Evolutionary conservation across 2,113 vertebrate genomes (phyloP), one percentile per base, ranked within the genome.

Genomic region (Nesogale talazaci): DNA sequence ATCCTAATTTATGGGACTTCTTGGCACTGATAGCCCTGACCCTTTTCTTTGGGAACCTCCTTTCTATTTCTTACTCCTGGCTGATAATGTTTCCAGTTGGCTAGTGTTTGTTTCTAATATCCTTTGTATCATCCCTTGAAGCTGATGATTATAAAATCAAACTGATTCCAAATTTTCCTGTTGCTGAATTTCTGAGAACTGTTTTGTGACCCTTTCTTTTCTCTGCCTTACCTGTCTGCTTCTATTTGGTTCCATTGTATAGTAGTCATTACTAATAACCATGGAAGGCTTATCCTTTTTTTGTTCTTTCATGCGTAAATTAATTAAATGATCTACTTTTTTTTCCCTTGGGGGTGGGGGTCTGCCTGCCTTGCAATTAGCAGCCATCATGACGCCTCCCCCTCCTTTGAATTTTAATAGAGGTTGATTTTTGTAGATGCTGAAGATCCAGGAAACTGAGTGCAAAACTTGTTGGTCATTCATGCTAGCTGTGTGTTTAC

Each of bases 211-310:
- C 10, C 79, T 38, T 61, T 92, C 69, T 61, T 94, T 91, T 87
- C 81, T 86, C 79, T 88, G 3, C 42, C 29, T 25, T 94, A 89
- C 84, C 52, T 92, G 69, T 82, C 93, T 70, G 38, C 81, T 94
- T 93, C 92, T 59, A 91, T 82, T 94, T 91, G 90, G 82, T 86
- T 91, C 87, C 42, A 22, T 59, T 57, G 87, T 92, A 88, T 92
- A 87, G 94, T 46, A 92, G 89, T 95, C 72, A 95, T 94, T 89
- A 94, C 87, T 92, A 95, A 91, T 87, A 91, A 94, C 81, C 76
- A 72, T 52, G n/a, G 1, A 91, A 31, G n/a, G 29, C 56, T 72
- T 81, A 74, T 89, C 78, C 69, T 94, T 89, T 31, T 91, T 92
- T 3, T 94, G 29, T 38, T n/a, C 82, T 80, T 91, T 94, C 59